phyloP scores from a whole-genome alignment of 2,888 invertebrate genomes.

The Drosophila kanekoi region DNA sequence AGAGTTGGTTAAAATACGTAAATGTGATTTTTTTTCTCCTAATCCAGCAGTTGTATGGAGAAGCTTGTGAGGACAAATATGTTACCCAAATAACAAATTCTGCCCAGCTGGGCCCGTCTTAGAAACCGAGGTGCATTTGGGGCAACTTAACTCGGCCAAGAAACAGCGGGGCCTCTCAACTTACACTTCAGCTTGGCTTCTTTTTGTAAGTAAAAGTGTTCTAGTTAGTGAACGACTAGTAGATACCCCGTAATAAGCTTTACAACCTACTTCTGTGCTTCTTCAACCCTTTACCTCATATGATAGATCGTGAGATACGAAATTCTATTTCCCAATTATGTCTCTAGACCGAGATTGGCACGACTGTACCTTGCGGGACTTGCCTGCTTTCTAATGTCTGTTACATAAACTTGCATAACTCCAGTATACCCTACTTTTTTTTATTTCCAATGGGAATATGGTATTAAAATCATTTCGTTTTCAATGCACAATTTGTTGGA shows the following conservation, averaged over 20 bases:
- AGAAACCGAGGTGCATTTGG: constrained; percentile 4
- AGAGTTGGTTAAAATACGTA: constrained; percentile 48
- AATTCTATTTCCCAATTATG: not conserved
- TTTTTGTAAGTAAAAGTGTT: constrained; percentile 13
- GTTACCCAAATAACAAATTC: not conserved
- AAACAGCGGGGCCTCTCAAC: constrained; percentile 47
- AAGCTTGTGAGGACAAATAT: not conserved
- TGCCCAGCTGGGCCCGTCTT: not conserved
- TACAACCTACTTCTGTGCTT: not conserved
- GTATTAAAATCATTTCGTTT: constrained; percentile 69
- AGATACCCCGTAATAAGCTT: not conserved
- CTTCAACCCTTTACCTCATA: not conserved
- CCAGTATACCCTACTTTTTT: not conserved
- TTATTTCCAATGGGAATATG: constrained; percentile 1
- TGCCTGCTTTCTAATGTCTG: not conserved
- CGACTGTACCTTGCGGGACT: too few species aligned
- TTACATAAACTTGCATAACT: not conserved
- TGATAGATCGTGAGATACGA: not conserved
- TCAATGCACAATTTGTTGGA: constrained; percentile 65
- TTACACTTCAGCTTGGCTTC: constrained; percentile 28
- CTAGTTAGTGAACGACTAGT: not conserved
- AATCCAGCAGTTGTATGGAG: not conserved
- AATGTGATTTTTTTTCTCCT: constrained; percentile 22
- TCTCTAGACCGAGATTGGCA: too few species aligned
- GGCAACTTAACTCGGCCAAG: constrained; percentile 60